Conservation (phyloP, 1,140 invertebrate genomes). For the Drosophila kanapiae region DNA sequence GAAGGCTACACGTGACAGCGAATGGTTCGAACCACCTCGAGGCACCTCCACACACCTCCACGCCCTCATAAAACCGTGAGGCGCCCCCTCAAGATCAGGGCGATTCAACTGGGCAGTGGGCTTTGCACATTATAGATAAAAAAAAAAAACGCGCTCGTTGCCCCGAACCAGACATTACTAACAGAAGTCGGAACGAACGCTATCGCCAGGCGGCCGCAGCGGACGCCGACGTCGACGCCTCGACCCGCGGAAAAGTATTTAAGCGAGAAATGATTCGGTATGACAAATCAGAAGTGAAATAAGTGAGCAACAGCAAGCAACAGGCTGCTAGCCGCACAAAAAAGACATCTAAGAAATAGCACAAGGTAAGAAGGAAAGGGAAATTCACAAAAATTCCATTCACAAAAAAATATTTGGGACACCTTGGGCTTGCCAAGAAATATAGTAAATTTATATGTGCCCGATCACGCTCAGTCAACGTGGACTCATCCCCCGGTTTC, state of each 20-base stretch:
- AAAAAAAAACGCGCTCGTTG: constrained; percentile 26
- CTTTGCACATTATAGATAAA: constrained; percentile 28
- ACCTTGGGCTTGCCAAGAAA: constrained; percentile 25
- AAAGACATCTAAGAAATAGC: constrained; percentile 11
- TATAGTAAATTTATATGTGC: constrained; percentile 20
- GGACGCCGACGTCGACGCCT: constrained; percentile 22
- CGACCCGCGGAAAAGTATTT: constrained; percentile 60
- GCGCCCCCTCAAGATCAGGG: constrained; percentile 46
- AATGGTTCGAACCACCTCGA: constrained; percentile 2
- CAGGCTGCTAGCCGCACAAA: constrained; percentile 19
- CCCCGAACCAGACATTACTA: constrained; percentile 56
- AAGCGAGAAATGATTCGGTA: constrained; percentile 69
- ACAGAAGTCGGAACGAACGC: constrained; percentile 38
- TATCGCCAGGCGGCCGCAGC: constrained; percentile 23
- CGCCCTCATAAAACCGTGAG: constrained; percentile 15
- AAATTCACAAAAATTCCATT: constrained; percentile 16
- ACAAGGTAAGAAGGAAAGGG: constrained; percentile 34
- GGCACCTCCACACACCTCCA: not conserved
- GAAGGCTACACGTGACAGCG: constrained; percentile 58
- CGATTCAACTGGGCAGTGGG: constrained; percentile 14
- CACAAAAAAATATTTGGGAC: constrained; percentile 33
- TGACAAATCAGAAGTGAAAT: constrained; percentile 80
- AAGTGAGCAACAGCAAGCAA: constrained; percentile 65
- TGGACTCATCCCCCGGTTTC: constrained; percentile 19
- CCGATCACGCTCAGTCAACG: constrained; percentile 24